Evolutionary conservation across 2,888 invertebrate species (phyloP).

Genomic region (Pecten maximus): DNA sequence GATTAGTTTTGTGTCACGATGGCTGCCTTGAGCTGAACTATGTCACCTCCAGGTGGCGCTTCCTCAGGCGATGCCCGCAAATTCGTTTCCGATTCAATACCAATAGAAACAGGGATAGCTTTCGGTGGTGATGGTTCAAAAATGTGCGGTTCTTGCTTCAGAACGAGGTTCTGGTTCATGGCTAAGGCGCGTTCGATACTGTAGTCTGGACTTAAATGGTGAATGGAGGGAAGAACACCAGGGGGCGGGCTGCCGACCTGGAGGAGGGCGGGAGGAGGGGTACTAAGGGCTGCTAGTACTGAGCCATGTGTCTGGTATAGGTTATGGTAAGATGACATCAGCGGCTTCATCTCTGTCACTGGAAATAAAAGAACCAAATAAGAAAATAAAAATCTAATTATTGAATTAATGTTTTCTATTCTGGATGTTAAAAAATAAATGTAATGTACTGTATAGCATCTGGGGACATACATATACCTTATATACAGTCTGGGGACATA

Average conservation of each 20-base stretch:
- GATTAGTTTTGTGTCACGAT: slow-evolving; percentile 43
- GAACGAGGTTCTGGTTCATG: slow-evolving; percentile 44
- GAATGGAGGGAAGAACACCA: slow-evolving; percentile 56
- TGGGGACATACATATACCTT: too few relatives aligned
- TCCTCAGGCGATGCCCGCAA: slow-evolving; percentile 49
- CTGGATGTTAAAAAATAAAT: too few relatives aligned
- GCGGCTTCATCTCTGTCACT: slow-evolving; percentile 63
- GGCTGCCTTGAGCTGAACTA: slow-evolving; percentile 65
- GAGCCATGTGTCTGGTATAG: slow-evolving; percentile 63
- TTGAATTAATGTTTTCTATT: too few relatives aligned
- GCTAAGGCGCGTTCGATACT: slow-evolving; percentile 56
- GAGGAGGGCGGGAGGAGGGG: slow-evolving; percentile 62
- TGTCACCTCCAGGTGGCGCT: slow-evolving; percentile 55
- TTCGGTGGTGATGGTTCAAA: slow-evolving; percentile 72
- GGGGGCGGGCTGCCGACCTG: slow-evolving; percentile 64
- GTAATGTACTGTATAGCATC: too few relatives aligned
- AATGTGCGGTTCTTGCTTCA: slow-evolving; percentile 60
- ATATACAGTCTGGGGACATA: too few relatives aligned
- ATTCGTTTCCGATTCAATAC: slow-evolving; percentile 55
- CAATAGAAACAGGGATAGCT: slow-evolving; percentile 69
- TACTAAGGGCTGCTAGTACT: slow-evolving; percentile 62
- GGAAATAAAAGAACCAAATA: slow-evolving; percentile 49
- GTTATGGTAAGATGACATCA: slow-evolving; percentile 58
- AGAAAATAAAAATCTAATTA: too few relatives aligned
- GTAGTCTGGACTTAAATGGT: slow-evolving; percentile 55